Conservation (phyloP, 2,113 vertebrate genomes). For the Lepisosteus osseus region DNA sequence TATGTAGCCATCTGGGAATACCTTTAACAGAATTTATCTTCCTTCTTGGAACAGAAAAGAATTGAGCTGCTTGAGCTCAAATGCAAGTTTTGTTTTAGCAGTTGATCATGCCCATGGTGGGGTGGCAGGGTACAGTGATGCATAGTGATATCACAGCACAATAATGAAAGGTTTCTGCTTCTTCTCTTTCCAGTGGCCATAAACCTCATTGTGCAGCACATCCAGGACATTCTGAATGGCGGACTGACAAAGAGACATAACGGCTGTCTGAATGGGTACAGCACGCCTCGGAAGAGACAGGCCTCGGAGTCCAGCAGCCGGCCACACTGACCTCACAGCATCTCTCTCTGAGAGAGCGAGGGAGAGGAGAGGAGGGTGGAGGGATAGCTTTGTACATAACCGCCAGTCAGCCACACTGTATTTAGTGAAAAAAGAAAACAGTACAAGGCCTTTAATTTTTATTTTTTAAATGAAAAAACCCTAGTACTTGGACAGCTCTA, state of each 20-base stretch:
- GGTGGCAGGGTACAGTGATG: too few species aligned
- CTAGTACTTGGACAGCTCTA: neutral
- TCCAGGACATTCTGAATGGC: slow-evolving; percentile 95
- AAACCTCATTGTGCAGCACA: slow-evolving; percentile 97
- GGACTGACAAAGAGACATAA: slow-evolving; percentile 86
- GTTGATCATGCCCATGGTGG: too few species aligned
- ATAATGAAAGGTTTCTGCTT: neutral
- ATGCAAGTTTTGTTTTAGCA: too few species aligned
- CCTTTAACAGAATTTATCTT: too few species aligned
- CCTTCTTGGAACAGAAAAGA: too few species aligned
- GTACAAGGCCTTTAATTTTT: slow-evolving; percentile 55
- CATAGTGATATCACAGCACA: too few species aligned
- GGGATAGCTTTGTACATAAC: slow-evolving; percentile 52
- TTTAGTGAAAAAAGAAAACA: slow-evolving; percentile 40
- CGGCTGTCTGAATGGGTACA: slow-evolving; percentile 77
- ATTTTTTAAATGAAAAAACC: neutral
- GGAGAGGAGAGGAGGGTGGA: slow-evolving; percentile 28
- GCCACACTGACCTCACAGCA: slow-evolving; percentile 78
- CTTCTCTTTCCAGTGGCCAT: slow-evolving; percentile 81
- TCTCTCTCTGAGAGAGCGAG: slow-evolving; percentile 39
- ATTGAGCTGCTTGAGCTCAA: too few species aligned
- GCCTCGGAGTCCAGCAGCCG: slow-evolving; percentile 89
- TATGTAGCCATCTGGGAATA: too few species aligned
- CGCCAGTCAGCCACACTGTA: slow-evolving; percentile 46
- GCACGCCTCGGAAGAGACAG: slow-evolving; percentile 73